These are phyloP conservation scores for Otocyon megalotis DNA, from an alignment of 2,113 vertebrate genomes.

Conservation along the genomic window DNA sequence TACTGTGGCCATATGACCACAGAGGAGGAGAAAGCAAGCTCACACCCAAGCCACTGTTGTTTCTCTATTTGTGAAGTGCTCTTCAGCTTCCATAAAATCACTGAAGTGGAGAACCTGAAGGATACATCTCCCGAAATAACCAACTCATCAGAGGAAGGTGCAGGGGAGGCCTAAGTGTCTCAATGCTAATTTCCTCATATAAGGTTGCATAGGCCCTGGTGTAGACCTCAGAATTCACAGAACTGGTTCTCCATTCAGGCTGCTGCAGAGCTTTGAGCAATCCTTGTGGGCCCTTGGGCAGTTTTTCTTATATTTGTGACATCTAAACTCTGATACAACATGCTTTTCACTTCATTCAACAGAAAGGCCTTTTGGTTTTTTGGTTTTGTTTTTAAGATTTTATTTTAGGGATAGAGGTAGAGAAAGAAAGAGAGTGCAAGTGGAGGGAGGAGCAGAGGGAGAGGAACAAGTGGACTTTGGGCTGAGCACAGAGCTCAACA, in stretches of 20 bases:
- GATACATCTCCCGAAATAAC: background rate
- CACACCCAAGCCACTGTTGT: background rate
- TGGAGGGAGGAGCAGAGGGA: background rate
- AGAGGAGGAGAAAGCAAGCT: background rate
- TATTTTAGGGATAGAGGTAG: background rate
- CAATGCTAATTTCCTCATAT: background rate
- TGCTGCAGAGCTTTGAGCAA: background rate
- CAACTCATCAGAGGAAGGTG: background rate
- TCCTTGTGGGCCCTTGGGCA: background rate
- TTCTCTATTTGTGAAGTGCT: background rate
- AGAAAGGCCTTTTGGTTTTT: background rate
- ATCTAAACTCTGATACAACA: background rate
- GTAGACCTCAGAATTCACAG: background rate
- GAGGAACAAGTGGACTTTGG: background rate
- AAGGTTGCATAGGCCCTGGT: background rate
- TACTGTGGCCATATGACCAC: accelerated
- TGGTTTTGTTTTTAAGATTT: background rate
- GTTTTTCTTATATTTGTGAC: background rate
- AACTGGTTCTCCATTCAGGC: background rate
- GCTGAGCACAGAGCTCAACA: background rate
- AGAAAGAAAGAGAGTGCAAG: background rate
- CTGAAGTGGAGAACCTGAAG: background rate
- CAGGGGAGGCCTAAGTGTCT: background rate
- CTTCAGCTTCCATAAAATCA: background rate
- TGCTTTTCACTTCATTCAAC: background rate